Evolutionary conservation across 2,797 vertebrate genomes (phyloP).

Genomic region (Neoniphon sammara): DNA sequence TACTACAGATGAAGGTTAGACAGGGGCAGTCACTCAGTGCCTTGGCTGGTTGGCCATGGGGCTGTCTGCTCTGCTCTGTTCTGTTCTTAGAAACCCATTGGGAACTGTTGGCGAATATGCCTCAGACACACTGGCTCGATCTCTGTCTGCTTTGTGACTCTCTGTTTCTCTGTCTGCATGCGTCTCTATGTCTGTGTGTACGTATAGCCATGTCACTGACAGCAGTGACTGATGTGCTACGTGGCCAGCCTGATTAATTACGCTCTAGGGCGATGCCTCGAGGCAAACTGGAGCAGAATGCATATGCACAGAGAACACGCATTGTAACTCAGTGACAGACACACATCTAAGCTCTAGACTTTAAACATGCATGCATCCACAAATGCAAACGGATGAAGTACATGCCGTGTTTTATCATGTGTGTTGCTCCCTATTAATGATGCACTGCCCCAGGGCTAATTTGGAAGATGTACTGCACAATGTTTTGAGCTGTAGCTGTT

Average conservation of each 20-base stretch:
- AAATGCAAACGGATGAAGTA: background rate
- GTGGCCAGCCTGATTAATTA: conserved; percentile 75
- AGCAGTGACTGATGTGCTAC: conserved; percentile 73
- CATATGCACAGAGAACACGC: conserved; percentile 37
- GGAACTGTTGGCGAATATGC: conserved; percentile 49
- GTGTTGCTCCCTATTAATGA: background rate
- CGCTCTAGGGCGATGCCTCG: conserved; percentile 55
- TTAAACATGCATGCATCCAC: conserved; percentile 13
- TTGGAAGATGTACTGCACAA: too few species aligned
- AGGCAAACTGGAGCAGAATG: conserved; percentile 54
- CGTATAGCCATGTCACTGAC: conserved; percentile 53
- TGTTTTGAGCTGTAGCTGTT: too few species aligned
- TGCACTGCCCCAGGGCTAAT: background rate
- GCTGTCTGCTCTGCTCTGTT: conserved; percentile 43
- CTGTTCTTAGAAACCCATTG: conserved; percentile 51
- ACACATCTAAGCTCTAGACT: conserved; percentile 1
- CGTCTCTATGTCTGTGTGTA: conserved; percentile 26
- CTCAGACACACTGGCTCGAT: conserved; percentile 25
- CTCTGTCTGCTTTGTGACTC: background rate
- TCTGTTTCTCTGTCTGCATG: background rate
- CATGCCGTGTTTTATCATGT: too few species aligned
- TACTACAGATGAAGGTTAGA: conserved; percentile 32
- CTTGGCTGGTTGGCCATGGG: conserved; percentile 30
- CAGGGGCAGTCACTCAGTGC: conserved; percentile 49
- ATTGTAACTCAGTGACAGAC: conserved; percentile 30